Conservation (phyloP, 2,888 invertebrate species). For the Synergus gifuensis region DNA sequence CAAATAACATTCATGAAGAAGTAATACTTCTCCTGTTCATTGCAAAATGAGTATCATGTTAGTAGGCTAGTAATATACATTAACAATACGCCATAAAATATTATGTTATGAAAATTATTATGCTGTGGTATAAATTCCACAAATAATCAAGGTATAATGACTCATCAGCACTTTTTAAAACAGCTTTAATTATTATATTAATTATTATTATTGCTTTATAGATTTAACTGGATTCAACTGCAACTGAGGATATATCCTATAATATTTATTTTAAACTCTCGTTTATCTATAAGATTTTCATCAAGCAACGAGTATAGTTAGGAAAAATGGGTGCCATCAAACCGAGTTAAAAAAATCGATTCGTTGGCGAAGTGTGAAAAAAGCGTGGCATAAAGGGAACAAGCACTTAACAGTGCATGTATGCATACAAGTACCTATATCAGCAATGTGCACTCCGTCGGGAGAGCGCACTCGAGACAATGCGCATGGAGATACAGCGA, state of each 20-base stretch:
- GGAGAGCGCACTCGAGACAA: constrained; percentile 24
- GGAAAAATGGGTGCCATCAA: neutral
- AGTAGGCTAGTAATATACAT: neutral
- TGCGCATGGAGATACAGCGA: neutral
- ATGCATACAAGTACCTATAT: constrained; percentile 15
- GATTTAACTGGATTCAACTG: neutral
- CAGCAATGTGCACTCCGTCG: constrained; percentile 25
- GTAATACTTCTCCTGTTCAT: neutral
- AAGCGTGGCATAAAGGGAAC: constrained; percentile 30
- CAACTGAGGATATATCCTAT: too few species aligned
- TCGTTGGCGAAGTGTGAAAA: constrained; percentile 25
- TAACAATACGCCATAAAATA: neutral
- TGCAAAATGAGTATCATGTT: neutral
- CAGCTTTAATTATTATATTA: neutral
- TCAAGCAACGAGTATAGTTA: neutral
- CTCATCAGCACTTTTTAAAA: neutral
- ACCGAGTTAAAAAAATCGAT: constrained; percentile 17
- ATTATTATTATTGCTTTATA: neutral
- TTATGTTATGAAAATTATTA: neutral
- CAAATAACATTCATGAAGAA: constrained; percentile 22
- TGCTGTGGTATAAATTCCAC: neutral
- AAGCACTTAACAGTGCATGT: constrained; percentile 24
- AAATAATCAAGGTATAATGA: neutral
- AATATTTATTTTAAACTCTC: neutral
- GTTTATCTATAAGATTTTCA: neutral